These are phyloP conservation scores for Caenorhabditis inopinata DNA, from an alignment of 1,140 invertebrate genomes.

Conservation along the genomic window DNA sequence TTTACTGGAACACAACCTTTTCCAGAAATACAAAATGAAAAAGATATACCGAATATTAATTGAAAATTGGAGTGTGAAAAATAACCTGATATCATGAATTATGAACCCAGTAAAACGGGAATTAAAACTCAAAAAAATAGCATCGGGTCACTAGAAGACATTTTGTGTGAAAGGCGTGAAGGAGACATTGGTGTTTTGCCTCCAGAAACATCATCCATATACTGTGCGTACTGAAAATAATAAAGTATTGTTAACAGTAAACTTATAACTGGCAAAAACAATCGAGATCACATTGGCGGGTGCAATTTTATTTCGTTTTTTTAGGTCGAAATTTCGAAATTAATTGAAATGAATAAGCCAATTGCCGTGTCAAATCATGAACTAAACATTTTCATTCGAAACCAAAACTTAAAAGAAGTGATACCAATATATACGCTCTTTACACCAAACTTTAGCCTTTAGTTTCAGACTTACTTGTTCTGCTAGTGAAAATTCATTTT, in stretches of 20 bases:
- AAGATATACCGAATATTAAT: not conserved
- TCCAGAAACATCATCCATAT: conserved; percentile 14
- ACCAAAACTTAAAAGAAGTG: not conserved
- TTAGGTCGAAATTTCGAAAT: conserved; percentile 6
- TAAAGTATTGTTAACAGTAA: not conserved
- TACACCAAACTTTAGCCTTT: conserved; percentile 22
- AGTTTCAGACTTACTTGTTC: conserved; percentile 21
- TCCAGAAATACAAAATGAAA: not conserved
- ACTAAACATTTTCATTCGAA: not conserved
- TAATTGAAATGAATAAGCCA: not conserved
- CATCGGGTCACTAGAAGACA: conserved; percentile 49
- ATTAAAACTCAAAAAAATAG: conserved; percentile 42
- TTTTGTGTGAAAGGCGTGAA: conserved; percentile 45
- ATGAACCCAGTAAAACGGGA: not conserved
- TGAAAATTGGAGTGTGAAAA: not conserved
- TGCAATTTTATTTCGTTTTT: conserved; percentile 1
- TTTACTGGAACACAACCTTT: too few species aligned
- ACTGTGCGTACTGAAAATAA: not conserved
- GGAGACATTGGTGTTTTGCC: conserved; percentile 12
- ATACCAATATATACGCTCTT: not conserved
- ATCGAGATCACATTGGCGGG: conserved; percentile 21
- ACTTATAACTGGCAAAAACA: conserved; percentile 18
- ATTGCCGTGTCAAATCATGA: not conserved
- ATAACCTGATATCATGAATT: not conserved
- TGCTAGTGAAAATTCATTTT: conserved; percentile 21